A percentile compares a stretch with the other conserved stretches of the same genome.
Conservation (phyloP, 2,113 vertebrate genomes). For the Hippocampus mohnikei region DNA sequence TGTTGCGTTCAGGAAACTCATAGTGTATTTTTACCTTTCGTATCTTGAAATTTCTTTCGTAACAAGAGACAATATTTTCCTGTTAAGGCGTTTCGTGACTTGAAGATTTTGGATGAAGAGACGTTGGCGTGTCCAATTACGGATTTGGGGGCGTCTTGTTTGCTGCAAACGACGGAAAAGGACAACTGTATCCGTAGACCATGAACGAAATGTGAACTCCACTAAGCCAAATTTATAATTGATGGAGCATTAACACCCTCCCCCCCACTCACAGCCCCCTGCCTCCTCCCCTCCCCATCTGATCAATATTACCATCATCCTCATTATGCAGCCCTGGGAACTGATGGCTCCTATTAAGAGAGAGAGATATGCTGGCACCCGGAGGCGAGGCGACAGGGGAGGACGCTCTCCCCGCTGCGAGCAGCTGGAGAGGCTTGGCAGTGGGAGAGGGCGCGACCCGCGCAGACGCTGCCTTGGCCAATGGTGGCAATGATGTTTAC, state of each 20-base stretch:
- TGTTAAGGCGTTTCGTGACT: too few species aligned
- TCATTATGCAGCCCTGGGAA: conserved; percentile 63
- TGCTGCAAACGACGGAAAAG: conserved; percentile 11
- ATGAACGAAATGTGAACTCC: conserved; percentile 56
- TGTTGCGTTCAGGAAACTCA: too few species aligned
- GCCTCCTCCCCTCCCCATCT: conserved; percentile 43
- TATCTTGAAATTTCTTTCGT: too few species aligned
- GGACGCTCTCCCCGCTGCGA: conserved; percentile 44
- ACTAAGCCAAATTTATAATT: conserved; percentile 69
- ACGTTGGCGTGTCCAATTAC: conserved; percentile 6
- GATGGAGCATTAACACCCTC: conserved; percentile 61
- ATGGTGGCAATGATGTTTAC: conserved; percentile 41
- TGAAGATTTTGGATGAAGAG: too few species aligned
- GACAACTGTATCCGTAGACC: conserved; percentile 7
- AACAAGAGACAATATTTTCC: too few species aligned
- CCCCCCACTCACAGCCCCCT: conserved; percentile 12
- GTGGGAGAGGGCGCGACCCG: conserved; percentile 47
- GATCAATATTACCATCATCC: conserved; percentile 73
- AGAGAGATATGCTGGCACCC: conserved; percentile 55
- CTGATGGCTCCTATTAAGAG: conserved; percentile 62
- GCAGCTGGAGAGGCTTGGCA: conserved; percentile 59
- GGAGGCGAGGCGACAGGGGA: conserved; percentile 32
- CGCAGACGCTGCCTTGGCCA: conserved; percentile 33
- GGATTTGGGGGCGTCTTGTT: conserved; percentile 2
- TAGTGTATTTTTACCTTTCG: too few species aligned